A percentile compares a stretch with the other conserved stretches of the same genome.
These are phyloP conservation scores for Limonius californicus DNA, from an alignment of 1,140 invertebrate species.

Conservation along the genomic window DNA sequence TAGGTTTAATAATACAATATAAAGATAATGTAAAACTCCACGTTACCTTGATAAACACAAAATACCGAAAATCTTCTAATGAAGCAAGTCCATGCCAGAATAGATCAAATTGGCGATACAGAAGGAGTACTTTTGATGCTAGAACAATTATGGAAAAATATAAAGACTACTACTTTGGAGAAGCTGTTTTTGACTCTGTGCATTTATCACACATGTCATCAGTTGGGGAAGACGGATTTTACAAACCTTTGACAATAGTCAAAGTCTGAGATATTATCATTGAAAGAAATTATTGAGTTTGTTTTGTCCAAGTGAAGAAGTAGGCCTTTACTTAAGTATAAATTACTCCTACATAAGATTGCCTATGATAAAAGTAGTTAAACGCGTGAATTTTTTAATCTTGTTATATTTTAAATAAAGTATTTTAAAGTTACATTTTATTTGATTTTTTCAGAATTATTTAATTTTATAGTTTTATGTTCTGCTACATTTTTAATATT, in stretches of 20 bases:
- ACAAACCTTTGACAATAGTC: constrained; percentile 43
- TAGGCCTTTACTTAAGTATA: no score
- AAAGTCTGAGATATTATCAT: no score
- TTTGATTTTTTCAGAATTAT: no score
- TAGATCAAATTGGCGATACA: constrained; percentile 15
- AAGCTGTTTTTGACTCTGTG: constrained; percentile 45
- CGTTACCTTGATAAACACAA: constrained; percentile 49
- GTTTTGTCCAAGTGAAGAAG: no score
- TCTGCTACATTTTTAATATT: no score
- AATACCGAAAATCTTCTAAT: constrained; percentile 42
- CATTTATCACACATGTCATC: constrained; percentile 49
- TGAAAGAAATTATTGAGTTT: no score
- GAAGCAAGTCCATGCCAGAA: constrained; percentile 34
- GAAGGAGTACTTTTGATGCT: constrained; percentile 47
- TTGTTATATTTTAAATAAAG: no score
- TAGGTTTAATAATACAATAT: constrained; percentile 46
- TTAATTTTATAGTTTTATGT: no score
- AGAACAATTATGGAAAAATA: constrained; percentile 50
- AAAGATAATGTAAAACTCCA: constrained; percentile 48
- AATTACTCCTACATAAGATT: no score
- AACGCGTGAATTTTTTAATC: no score
- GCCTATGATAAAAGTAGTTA: no score
- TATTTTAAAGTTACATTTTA: no score
- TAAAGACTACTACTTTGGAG: constrained; percentile 49
- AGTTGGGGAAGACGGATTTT: constrained; percentile 49